Base-by-base conservation (phyloP, 2,113 vertebrate genomes). In the Leptosomus discolor region DNA sequence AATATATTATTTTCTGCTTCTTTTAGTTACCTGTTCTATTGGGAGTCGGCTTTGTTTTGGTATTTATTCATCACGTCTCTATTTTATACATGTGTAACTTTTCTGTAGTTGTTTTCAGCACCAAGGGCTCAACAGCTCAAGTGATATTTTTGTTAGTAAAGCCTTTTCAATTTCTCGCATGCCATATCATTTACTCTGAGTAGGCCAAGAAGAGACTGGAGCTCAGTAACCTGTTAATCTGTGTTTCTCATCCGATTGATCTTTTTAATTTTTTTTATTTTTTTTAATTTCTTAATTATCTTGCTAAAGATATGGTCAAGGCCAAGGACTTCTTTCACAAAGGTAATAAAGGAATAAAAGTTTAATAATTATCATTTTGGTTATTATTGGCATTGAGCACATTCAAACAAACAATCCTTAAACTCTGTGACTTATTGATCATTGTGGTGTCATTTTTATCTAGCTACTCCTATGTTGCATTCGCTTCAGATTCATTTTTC, bases 91-190 rank as follows among this genome's bases (percentile, higher is more conserved):
- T 14, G 5, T 41, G 3, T 15, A 71, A 50, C 2, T 54, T 70
- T 79, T 58, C 61, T 73, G 14, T 14, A 30, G 19, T 32, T 50
- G 30, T 68, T 93, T 85, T 53, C 34, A 77, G 13, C 34, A 43
- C 26, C 43, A 58, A 2, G 37, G 43, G 12, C 5, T 85, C 26
- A 78, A 54, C 2, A 75, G 7, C 2, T 76, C 17, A 71, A 30
- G 22, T 0, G 2, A n/a, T 0, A 3, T 37, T 71, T 76, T 76
- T 60, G 1, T 26, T 46, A 12, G 9, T 26, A 68, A 77, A n/a
- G 57, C 1, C 3, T 73, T 90, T 84, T 77, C 4, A 21, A 1
- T 36, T 69, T 71, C 26, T 84, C 43, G 37, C 3, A 10, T 22
- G 18, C 6, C 4, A 5, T 19, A 39, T n/a, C 4, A 58, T 50